These are phyloP conservation scores for Callopanchax toddi DNA, from an alignment of 2,113 vertebrate genomes.

Conservation along the genomic window DNA sequence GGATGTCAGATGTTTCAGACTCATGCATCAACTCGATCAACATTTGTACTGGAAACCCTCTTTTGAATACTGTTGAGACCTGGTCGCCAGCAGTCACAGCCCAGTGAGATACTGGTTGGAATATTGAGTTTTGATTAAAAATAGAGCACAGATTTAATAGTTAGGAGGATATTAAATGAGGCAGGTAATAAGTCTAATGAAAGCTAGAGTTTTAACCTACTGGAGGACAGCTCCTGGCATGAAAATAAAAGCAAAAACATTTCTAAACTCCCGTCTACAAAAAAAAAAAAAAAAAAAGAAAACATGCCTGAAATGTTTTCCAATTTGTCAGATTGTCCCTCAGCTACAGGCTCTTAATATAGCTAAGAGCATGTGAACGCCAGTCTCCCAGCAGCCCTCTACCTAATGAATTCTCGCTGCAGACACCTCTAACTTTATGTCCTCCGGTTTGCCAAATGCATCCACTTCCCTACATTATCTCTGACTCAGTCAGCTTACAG, in stretches of 20 bases:
- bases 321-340: slow-evolving; percentile 32
- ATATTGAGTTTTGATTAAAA: slow-evolving; percentile 31
- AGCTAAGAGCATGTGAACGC: slow-evolving; percentile 36
- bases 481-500: slow-evolving; percentile 53
- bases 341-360: slow-evolving; percentile 45
- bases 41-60: too few species aligned
- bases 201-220: not conserved
- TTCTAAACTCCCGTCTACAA: not conserved
- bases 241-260: slow-evolving; percentile 19
- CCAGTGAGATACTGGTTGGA: not conserved
- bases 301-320: slow-evolving; percentile 28
- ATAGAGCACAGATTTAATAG: slow-evolving; percentile 14
- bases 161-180: not conserved
- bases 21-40: too few species aligned
- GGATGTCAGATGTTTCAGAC: too few species aligned
- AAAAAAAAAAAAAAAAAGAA: not conserved
- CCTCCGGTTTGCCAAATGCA: slow-evolving; percentile 60
- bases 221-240: not conserved
- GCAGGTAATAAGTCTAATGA: not conserved
- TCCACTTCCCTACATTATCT: slow-evolving; percentile 53
- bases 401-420: slow-evolving; percentile 64
- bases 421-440: slow-evolving; percentile 48
- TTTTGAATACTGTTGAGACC: too few species aligned
- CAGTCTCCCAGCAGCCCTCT: slow-evolving; percentile 46
- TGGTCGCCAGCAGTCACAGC: too few species aligned